phyloP scores from a whole-genome alignment of 2,888 invertebrate genomes.

The Arenicola marina region DNA sequence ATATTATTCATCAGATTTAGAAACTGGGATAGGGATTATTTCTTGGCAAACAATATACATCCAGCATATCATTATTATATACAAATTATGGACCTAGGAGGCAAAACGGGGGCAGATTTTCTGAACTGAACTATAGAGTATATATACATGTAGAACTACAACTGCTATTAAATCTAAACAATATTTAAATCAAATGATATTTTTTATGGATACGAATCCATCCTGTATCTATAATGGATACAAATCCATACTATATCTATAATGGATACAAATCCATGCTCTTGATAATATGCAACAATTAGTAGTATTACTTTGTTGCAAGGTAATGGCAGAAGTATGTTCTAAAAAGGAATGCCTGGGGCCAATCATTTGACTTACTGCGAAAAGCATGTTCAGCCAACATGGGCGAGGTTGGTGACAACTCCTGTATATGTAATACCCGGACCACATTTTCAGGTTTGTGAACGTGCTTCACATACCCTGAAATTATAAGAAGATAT shows the following conservation, averaged over 20 bases:
- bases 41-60: too few relatives aligned
- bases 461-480: constrained; percentile 13
- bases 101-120: too few relatives aligned
- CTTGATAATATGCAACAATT: neutral
- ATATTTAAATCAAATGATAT: neutral
- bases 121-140: too few relatives aligned
- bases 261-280: too few relatives aligned
- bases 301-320: neutral
- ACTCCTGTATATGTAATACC: constrained; percentile 14
- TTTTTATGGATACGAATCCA: neutral
- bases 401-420: constrained; percentile 9
- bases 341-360: neutral
- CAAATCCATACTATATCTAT: too few relatives aligned
- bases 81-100: too few relatives aligned
- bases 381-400: constrained; percentile 15
- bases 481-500: neutral
- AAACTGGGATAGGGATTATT: too few relatives aligned
- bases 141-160: neutral
- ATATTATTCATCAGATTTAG: too few relatives aligned
- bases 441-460: constrained; percentile 9
- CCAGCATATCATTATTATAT: too few relatives aligned
- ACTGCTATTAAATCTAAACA: neutral
- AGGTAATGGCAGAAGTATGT: neutral
- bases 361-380: constrained; percentile 2
- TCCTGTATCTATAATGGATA: neutral